Evolutionary conservation across 1,140 invertebrate species (phyloP).

Genomic region (Oryctes rhinoceros): DNA sequence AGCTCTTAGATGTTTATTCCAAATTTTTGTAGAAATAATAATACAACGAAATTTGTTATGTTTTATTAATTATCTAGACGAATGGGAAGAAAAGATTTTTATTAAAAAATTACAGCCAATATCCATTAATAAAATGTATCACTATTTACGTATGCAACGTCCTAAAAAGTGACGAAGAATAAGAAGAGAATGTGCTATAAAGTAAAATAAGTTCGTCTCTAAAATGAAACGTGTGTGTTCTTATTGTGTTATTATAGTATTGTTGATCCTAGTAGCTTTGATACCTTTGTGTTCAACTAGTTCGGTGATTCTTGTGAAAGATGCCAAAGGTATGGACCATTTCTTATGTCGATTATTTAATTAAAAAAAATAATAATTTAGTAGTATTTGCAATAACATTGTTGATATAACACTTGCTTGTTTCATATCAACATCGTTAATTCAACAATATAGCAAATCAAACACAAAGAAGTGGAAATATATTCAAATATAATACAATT

Average conservation of each 20-base stretch:
- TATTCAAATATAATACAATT: no score
- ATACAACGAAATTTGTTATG: not conserved
- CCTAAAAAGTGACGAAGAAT: not conserved
- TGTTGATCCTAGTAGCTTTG: conserved; percentile 43
- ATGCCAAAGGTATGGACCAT: conserved; percentile 56
- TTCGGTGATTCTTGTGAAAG: conserved; percentile 57
- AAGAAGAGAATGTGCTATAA: conserved; percentile 21
- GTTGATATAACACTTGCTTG: no score
- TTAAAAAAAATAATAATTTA: no score
- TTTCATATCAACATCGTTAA: no score
- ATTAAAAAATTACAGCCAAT: not conserved
- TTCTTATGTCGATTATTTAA: no score
- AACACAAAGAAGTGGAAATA: no score
- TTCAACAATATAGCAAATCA: no score
- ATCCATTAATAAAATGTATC: not conserved
- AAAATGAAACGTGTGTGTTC: conserved; percentile 35
- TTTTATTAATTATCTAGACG: no score
- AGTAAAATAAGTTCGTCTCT: not conserved
- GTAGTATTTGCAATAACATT: no score
- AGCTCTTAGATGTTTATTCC: not conserved
- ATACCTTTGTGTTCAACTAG: conserved; percentile 45
- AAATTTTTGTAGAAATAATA: not conserved
- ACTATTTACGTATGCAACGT: not conserved
- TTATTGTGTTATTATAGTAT: conserved; percentile 47
- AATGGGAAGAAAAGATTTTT: not conserved